Conservation (phyloP, 2,113 vertebrate species). For the Sclerurus mexicanus region DNA sequence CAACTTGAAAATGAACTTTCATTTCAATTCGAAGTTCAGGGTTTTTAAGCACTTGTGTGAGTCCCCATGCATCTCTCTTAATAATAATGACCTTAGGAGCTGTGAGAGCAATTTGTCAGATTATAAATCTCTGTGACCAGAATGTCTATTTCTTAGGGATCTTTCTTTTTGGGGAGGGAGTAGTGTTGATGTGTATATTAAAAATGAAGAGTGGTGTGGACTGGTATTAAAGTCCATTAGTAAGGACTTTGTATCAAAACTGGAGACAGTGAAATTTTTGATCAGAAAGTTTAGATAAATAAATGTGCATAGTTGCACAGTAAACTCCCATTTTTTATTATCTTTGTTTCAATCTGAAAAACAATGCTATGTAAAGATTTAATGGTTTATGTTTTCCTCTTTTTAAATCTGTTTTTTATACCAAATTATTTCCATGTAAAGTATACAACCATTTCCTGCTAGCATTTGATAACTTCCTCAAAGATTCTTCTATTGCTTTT, state of each 20-base stretch:
- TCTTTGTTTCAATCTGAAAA: background rate
- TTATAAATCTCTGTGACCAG: background rate
- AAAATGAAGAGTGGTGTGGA: background rate
- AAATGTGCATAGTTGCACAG: background rate
- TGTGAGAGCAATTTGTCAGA: background rate
- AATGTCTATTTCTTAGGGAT: background rate
- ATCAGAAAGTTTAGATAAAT: background rate
- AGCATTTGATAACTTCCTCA: background rate
- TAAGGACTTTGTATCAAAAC: background rate
- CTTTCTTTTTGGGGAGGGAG: rapidly evolving
- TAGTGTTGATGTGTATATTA: background rate
- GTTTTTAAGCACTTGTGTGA: background rate
- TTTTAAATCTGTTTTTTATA: background rate
- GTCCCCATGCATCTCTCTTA: background rate
- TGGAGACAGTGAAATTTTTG: background rate
- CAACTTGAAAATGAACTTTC: conserved; percentile 2
- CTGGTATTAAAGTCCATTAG: background rate
- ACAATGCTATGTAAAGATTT: background rate
- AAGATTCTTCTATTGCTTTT: background rate
- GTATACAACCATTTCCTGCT: background rate
- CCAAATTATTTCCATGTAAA: background rate
- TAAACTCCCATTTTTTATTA: background rate
- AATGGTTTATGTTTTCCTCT: background rate
- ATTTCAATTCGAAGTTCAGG: conserved; percentile 5
- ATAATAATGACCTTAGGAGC: background rate